Conservation (phyloP, 1,140 invertebrate genomes). For the Nephila pilipes region DNA sequence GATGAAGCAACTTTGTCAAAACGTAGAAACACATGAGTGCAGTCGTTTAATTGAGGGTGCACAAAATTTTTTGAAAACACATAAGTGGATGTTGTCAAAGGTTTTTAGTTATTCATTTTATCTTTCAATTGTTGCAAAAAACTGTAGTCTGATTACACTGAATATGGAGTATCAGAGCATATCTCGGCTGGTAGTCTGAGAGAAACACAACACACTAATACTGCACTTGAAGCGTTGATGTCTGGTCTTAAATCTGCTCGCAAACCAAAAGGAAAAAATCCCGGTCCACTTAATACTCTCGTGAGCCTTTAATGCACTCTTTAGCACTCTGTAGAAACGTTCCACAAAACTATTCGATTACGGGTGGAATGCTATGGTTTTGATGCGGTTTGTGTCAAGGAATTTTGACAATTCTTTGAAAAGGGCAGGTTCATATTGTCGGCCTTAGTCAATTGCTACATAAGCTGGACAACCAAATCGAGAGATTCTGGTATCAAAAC, state of each 20-base stretch:
- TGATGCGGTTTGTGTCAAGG: no score
- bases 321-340: neutral
- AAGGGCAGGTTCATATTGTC: conserved; percentile 81
- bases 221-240: no score
- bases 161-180: neutral
- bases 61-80: neutral
- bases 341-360: neutral
- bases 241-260: neutral
- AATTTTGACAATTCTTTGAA: no score
- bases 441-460: conserved; percentile 81
- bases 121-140: neutral
- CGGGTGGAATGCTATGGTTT: no score
- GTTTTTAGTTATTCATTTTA: neutral
- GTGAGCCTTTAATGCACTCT: neutral
- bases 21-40: neutral
- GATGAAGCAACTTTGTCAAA: neutral
- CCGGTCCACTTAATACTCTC: neutral
- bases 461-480: conserved; percentile 79
- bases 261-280: neutral
- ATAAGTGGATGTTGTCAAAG: neutral
- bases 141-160: neutral
- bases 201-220: no score
- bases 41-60: no score
- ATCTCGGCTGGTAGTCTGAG: no score
- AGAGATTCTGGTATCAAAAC: conserved; percentile 80